These are phyloP conservation scores for Drosophila jambulina DNA, from an alignment of 1,140 invertebrate genomes.

Conservation along the genomic window DNA sequence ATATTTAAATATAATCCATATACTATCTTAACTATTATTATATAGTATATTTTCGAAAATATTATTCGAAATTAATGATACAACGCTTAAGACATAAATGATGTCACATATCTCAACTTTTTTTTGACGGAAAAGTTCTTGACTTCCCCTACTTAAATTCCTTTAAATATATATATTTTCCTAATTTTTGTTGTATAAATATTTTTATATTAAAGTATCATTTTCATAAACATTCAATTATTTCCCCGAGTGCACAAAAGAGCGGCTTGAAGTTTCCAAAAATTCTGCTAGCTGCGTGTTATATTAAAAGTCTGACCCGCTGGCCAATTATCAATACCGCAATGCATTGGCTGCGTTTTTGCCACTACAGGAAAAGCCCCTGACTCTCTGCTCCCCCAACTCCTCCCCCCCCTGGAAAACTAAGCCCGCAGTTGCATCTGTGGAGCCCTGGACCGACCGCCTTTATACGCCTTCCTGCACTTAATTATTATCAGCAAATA, in stretches of 20 bases:
- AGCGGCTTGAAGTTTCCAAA: conserved; percentile 30
- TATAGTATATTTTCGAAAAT: no score
- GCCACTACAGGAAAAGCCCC: conserved; percentile 18
- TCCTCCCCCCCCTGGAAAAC: conserved; percentile 11
- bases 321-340: conserved; percentile 79
- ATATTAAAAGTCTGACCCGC: conserved; percentile 52
- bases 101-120: no score
- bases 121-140: no score
- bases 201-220: background rate
- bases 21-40: no score
- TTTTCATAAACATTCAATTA: background rate
- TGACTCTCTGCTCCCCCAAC: background rate
- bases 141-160: no score
- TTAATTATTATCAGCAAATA: conserved; percentile 84
- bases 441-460: conserved; percentile 36
- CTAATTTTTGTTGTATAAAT: no score
- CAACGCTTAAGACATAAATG: no score
- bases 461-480: conserved; percentile 80
- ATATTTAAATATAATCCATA: no score
- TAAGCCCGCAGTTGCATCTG: conserved; percentile 49
- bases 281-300: conserved; percentile 13
- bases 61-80: no score
- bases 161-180: background rate
- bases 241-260: conserved; percentile 5
- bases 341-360: conserved; percentile 56